Evolutionary conservation across 1,140 invertebrate genomes (phyloP).

Genomic region (Brachionus koreanus): DNA sequence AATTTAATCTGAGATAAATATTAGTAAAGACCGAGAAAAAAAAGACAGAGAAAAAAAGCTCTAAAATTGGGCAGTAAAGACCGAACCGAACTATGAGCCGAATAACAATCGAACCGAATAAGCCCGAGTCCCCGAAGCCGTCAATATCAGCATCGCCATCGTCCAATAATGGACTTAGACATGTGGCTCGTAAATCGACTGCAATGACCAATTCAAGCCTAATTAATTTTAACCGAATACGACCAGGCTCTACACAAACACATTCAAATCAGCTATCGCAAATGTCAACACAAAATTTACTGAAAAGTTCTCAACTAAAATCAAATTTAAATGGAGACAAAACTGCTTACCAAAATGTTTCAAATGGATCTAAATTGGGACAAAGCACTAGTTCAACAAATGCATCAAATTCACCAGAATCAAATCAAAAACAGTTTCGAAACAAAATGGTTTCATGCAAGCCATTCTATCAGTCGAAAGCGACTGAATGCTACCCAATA

Average conservation of each 20-base stretch:
- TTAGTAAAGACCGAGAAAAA: neutral
- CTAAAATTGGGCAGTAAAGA: neutral
- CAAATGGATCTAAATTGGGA: neutral
- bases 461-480: constrained; percentile 32
- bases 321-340: neutral
- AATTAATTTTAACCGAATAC: neutral
- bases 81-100: neutral
- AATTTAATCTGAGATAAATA: neutral
- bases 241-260: neutral
- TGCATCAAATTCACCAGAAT: neutral
- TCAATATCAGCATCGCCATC: neutral
- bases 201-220: neutral
- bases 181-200: constrained; percentile 17
- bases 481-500: constrained; percentile 27
- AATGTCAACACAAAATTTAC: neutral
- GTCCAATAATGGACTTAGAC: neutral
- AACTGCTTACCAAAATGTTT: neutral
- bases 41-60: neutral
- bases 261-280: neutral
- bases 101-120: constrained; percentile 33
- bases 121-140: neutral
- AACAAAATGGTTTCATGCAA: constrained; percentile 44
- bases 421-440: constrained; percentile 36
- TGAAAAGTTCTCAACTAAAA: neutral
- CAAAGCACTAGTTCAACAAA: neutral